Percentiles rank a stretch among this genome's conserved stretches.
Conservation (phyloP, 2,888 invertebrate species). For the Alviniconcha strummeri region DNA sequence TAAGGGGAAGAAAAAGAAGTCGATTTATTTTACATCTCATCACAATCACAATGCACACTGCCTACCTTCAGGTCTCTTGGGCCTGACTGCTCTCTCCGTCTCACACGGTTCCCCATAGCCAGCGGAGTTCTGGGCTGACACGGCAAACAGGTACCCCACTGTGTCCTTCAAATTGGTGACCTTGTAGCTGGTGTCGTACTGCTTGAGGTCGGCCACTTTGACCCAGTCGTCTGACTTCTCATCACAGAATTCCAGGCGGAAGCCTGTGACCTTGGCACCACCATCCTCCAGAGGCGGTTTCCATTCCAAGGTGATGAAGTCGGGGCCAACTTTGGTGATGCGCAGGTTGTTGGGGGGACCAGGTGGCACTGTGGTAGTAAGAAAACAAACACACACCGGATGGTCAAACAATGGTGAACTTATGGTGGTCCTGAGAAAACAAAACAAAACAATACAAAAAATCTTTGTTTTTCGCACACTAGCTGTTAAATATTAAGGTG, state of each 20-base stretch:
- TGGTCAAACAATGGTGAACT: too few species aligned
- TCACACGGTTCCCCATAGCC: constrained; percentile 48
- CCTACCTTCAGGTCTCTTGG: constrained; percentile 48
- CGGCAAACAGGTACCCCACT: constrained; percentile 61
- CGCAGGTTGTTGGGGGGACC: constrained; percentile 52
- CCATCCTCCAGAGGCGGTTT: constrained; percentile 55
- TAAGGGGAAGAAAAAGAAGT: too few species aligned
- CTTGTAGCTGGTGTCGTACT: constrained; percentile 45
- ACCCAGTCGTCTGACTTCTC: constrained; percentile 47
- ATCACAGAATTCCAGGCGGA: constrained; percentile 50
- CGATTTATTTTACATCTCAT: too few species aligned
- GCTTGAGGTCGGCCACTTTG: constrained; percentile 45
- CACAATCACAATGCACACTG: neutral
- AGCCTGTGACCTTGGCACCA: constrained; percentile 58
- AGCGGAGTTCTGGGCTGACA: constrained; percentile 64
- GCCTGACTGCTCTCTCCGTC: constrained; percentile 45
- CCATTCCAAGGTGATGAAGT: constrained; percentile 54
- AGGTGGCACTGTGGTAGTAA: constrained; percentile 64
- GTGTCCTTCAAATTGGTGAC: constrained; percentile 53
- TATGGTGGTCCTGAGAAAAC: neutral
- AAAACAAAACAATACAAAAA: neutral
- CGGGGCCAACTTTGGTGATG: constrained; percentile 48
- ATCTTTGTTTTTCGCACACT: too few species aligned
- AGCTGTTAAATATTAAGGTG: too few species aligned
- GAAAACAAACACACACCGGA: neutral